Evolutionary conservation across 2,797 vertebrate genomes (phyloP).

Genomic region (Premnoplex brunnescens): DNA sequence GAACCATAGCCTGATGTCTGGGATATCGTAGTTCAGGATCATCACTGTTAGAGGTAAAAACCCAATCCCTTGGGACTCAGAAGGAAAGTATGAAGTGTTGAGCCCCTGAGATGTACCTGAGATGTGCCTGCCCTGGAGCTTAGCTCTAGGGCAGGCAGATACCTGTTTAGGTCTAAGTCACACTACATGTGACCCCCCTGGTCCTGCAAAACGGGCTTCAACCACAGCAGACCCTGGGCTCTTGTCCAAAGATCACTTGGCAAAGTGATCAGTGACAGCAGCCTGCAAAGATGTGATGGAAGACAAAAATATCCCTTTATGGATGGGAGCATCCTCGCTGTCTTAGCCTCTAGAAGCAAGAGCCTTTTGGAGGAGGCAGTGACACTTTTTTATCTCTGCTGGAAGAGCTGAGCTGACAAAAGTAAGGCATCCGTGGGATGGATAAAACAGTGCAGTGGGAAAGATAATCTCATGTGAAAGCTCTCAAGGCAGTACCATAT

Average conservation of each 20-base stretch:
- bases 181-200: accelerated
- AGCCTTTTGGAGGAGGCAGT: not conserved
- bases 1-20: accelerated
- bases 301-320: not conserved
- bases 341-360: not conserved
- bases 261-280: not conserved
- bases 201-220: not conserved
- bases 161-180: not conserved
- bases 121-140: not conserved
- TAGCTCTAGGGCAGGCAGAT: not conserved
- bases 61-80: not conserved
- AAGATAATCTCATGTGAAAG: not conserved
- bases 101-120: not conserved
- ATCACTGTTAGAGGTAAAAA: not conserved
- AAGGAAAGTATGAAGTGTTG: not conserved
- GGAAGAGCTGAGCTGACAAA: not conserved
- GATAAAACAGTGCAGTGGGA: not conserved
- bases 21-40: not conserved
- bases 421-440: not conserved
- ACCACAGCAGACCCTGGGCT: not conserved
- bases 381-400: not conserved
- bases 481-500: not conserved
- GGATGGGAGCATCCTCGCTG: accelerated
- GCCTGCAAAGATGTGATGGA: not conserved
- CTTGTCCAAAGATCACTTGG: accelerated